Conservation (phyloP, 2,888 invertebrate genomes). For the Spodoptera littoralis region DNA sequence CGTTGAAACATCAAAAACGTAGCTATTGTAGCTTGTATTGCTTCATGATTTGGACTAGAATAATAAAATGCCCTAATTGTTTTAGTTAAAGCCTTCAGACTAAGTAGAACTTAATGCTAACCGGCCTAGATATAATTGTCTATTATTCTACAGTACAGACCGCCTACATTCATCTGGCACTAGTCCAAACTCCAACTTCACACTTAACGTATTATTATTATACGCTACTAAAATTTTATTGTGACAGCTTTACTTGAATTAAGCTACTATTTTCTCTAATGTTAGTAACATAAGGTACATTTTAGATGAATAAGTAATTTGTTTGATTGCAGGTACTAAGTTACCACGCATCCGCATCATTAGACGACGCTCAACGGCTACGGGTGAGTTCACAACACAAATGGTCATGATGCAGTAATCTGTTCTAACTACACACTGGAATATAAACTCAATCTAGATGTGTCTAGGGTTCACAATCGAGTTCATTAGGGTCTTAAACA, state of each 20-base stretch:
- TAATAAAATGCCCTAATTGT: conserved; percentile 7
- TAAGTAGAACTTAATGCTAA: conserved; percentile 30
- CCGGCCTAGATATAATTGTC: conserved; percentile 35
- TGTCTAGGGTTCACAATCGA: conserved; percentile 17
- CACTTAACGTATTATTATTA: conserved; percentile 37
- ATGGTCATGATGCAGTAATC: conserved; percentile 31
- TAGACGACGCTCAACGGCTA: conserved; percentile 96
- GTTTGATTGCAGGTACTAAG: conserved; percentile 90
- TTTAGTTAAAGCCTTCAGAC: neutral
- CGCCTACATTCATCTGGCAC: conserved; percentile 44
- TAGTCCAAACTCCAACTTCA: conserved; percentile 33
- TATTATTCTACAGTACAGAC: conserved; percentile 25
- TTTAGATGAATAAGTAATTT: conserved; percentile 33
- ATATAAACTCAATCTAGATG: neutral
- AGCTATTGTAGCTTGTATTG: no score
- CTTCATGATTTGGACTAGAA: neutral
- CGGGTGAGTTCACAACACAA: conserved; percentile 89
- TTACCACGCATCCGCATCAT: conserved; percentile 97
- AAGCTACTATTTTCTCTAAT: conserved; percentile 8
- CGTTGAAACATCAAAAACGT: no score
- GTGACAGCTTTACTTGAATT: conserved; percentile 7
- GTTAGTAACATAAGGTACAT: conserved; percentile 11
- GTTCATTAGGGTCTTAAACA: neutral
- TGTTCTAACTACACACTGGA: conserved; percentile 15
- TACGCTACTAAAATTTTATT: conserved; percentile 19